phyloP scores from a whole-genome alignment of 1,140 invertebrate genomes.

The Drosophila subpulchrella region DNA sequence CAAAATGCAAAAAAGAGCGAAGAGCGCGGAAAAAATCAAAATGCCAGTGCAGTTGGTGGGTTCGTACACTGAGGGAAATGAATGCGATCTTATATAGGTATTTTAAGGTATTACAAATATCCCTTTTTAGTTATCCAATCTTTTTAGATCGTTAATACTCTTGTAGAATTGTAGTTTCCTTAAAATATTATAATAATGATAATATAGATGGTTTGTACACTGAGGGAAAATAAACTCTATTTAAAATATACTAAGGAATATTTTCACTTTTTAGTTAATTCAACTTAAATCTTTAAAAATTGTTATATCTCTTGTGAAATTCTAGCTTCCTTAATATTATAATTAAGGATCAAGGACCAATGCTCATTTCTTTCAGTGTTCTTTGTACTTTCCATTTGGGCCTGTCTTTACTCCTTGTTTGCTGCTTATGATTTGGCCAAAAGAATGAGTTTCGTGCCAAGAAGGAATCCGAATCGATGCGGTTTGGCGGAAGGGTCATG shows the following conservation, averaged over 20 bases:
- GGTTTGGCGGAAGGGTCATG: conserved; percentile 44
- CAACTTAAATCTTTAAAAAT: too few relatives aligned
- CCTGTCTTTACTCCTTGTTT: neutral
- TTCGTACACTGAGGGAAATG: neutral
- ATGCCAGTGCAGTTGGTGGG: conserved; percentile 55
- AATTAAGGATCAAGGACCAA: neutral
- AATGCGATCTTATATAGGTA: neutral
- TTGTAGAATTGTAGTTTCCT: too few relatives aligned
- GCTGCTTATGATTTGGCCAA: conserved; percentile 42
- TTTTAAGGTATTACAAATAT: neutral
- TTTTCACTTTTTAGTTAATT: too few relatives aligned
- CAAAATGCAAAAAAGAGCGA: conserved; percentile 49
- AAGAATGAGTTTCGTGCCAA: conserved; percentile 48
- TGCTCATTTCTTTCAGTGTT: neutral
- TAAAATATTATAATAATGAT: too few relatives aligned
- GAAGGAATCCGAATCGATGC: conserved; percentile 47
- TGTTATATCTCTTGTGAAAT: neutral
- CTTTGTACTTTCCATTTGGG: conserved; percentile 12
- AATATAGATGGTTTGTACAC: too few relatives aligned
- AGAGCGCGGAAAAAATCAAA: conserved; percentile 20
- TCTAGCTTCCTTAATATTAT: too few relatives aligned
- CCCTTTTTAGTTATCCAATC: neutral
- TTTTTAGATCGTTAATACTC: too few relatives aligned
- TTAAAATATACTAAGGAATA: too few relatives aligned
- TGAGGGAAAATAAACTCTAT: too few relatives aligned